Evolutionary conservation across 2,797 vertebrate species (phyloP), one percentile per base, ranked within the genome.

Genomic region (Artibeus jamaicensis): DNA sequence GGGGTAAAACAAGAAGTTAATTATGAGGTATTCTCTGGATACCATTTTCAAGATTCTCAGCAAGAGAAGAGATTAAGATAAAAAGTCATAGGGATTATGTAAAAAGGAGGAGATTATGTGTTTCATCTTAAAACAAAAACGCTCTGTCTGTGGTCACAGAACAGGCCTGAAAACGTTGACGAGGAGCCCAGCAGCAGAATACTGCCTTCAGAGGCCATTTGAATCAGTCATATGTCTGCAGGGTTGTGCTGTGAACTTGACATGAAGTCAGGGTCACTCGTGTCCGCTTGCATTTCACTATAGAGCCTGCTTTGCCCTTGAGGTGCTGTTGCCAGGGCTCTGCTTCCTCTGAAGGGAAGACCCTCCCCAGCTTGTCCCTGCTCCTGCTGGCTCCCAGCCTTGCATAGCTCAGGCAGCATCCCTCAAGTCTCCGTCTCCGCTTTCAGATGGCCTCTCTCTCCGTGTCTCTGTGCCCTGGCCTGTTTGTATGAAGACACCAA

Each of bases 291-390:
- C 16, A 73, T 79, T 76, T 48, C 22, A 12, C 71, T 71, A 82
- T 26, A 73, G 37, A 9, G 7, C 34, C 76, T 57, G 22, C 8
- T 55, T 71, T 34, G 24, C 26, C 57, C 26, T 5, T 4, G 11
- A 29, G 57, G 57, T 59, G 57, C 2, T 5, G 26, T 26, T 4
- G 55, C 22, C 55, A 29, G 57, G 26, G 57, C 57, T 57, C 57
- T 5, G 26, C 57, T 29, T 29, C 59, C 59, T n/a, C 29, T 62
- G 29, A 62, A 62, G 59, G 29, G 32, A 4, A 5, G 32, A 12
- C 2, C 2, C n/a, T 21, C 42, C 14, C 32, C 32, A 0, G 9
- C 24, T 9, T 11, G 4, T 7, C 9, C 48, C 0, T 5, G 26
- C 42, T n/a, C 6, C 34, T 16, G 21, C 71, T 34, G 73, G 32